A percentile compares a stretch with the other conserved stretches of the same genome.
These are phyloP conservation scores for Drosophila mulleri DNA, from an alignment of 2,888 invertebrate species.

Conservation along the genomic window DNA sequence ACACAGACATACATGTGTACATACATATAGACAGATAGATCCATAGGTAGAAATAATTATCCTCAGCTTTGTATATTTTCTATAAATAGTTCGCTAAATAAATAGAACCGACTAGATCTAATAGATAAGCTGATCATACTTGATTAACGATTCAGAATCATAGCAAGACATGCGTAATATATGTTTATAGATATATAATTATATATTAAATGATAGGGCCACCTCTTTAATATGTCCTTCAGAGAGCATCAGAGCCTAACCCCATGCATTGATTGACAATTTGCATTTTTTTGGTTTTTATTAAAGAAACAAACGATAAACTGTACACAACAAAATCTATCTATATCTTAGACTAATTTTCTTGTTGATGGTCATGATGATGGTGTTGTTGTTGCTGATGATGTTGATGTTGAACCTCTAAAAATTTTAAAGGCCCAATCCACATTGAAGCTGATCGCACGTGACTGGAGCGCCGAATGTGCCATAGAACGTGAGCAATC, in stretches of 20 bases:
- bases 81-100: too few species aligned
- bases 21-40: neutral
- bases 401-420: conserved; percentile 83
- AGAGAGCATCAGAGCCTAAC: neutral
- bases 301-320: conserved; percentile 1
- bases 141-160: too few species aligned
- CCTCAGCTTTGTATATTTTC: neutral
- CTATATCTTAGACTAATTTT: conserved; percentile 53
- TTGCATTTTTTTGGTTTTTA: neutral
- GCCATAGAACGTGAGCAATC: conserved; percentile 93
- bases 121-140: neutral
- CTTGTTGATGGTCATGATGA: conserved; percentile 63
- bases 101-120: neutral
- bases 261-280: conserved; percentile 1
- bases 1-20: neutral
- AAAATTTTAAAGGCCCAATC: conserved; percentile 91
- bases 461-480: conserved; percentile 97
- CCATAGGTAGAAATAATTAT: neutral
- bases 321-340: conserved; percentile 21
- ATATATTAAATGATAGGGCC: neutral
- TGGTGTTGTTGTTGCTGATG: conserved; percentile 76
- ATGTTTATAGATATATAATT: too few species aligned
- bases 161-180: too few species aligned
- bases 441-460: conserved; percentile 97
- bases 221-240: neutral